These are phyloP conservation scores for Sebastes matsubarae DNA, from an alignment of 2,797 vertebrate genomes.

Conservation along the genomic window DNA sequence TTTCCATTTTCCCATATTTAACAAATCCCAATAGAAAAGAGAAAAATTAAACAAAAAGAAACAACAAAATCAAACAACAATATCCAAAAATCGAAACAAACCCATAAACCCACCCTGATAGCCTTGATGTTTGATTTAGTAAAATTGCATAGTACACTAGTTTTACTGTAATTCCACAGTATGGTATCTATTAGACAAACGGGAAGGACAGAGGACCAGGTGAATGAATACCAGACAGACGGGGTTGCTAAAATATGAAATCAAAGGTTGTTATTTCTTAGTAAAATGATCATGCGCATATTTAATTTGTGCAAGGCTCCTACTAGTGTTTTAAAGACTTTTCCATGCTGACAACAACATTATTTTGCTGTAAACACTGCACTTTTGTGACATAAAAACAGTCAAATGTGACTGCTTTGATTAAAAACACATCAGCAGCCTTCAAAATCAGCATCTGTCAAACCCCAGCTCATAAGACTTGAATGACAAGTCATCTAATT, in stretches of 20 bases:
- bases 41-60: background rate
- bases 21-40: background rate
- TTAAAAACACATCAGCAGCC: background rate
- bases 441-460: background rate
- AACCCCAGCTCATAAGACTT: background rate
- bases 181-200: background rate
- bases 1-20: background rate
- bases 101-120: background rate
- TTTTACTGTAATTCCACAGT: background rate
- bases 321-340: background rate
- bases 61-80: background rate
- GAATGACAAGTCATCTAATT: background rate
- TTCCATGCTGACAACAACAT: rapidly evolving
- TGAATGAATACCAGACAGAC: background rate
- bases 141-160: background rate
- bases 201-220: background rate
- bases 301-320: background rate
- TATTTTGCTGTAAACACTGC: background rate
- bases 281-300: background rate
- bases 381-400: background rate
- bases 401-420: background rate
- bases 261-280: background rate
- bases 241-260: background rate
- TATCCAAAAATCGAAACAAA: rapidly evolving
- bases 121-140: background rate